phyloP scores from a whole-genome alignment of 2,797 vertebrate genomes.

The Distichodus sexfasciatus region DNA sequence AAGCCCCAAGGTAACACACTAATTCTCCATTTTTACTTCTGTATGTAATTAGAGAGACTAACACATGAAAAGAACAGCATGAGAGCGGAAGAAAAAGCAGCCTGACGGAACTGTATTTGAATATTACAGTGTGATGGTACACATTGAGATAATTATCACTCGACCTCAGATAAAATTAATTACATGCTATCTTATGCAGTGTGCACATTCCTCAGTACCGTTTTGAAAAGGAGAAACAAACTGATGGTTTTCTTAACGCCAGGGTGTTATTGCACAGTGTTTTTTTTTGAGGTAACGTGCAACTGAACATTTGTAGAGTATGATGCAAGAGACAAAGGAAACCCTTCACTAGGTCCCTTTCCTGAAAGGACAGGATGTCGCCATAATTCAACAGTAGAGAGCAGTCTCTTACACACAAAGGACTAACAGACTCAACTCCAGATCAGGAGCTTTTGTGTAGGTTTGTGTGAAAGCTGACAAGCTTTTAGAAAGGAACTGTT shows the following conservation, averaged over 20 bases:
- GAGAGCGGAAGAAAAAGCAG: not conserved
- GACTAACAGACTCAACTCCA: not conserved
- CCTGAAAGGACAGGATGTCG: constrained; percentile 24
- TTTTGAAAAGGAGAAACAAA: not conserved
- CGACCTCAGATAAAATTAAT: constrained; percentile 7
- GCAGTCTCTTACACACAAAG: not conserved
- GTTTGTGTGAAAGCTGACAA: constrained; percentile 22
- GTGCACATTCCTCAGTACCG: not conserved
- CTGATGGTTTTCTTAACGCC: not conserved
- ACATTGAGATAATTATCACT: not conserved
- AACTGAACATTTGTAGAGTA: constrained; percentile 10
- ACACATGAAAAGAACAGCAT: constrained; percentile 7
- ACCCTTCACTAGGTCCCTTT: constrained; percentile 13
- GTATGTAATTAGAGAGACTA: constrained; percentile 35
- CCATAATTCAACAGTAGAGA: not conserved
- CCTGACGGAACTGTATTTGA: constrained; percentile 20
- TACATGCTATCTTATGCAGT: not conserved
- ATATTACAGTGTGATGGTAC: not conserved
- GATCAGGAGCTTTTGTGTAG: constrained; percentile 16
- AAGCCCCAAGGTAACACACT: constrained; percentile 23
- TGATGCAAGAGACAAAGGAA: constrained; percentile 26
- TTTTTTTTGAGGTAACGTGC: not conserved
- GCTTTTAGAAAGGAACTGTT: constrained; percentile 1
- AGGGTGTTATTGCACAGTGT: not conserved
- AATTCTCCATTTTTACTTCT: constrained; percentile 20